phyloP scores from a whole-genome alignment of 2,888 invertebrate species.

The Drosophila multiciliata region DNA sequence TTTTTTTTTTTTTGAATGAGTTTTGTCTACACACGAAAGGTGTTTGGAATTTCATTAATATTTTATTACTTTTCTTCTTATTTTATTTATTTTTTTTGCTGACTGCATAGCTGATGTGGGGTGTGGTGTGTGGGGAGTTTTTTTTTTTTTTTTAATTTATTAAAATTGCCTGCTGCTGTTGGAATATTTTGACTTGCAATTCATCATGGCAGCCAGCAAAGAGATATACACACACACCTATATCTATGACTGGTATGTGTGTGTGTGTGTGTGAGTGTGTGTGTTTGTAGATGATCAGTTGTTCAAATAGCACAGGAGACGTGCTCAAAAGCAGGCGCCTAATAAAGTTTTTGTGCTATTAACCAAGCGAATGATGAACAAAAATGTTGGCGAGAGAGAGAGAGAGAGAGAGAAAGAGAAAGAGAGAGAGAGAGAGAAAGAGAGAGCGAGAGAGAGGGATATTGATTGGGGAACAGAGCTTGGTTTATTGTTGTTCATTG shows the following conservation, averaged over 20 bases:
- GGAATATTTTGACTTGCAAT: constrained; percentile 41
- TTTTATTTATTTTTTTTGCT: constrained; percentile 54
- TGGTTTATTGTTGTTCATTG: constrained; percentile 40
- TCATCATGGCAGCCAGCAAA: constrained; percentile 19
- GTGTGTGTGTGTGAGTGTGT: background rate
- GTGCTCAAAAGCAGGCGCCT: constrained; percentile 9
- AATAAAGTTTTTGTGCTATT: constrained; percentile 59
- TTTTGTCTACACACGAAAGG: constrained; percentile 55
- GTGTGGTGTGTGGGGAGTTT: constrained; percentile 3
- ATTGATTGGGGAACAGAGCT: background rate
- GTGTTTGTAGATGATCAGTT: constrained; percentile 36
- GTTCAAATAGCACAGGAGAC: constrained; percentile 28
- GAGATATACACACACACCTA: background rate
- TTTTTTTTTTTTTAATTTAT: constrained; percentile 72
- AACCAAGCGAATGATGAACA: constrained; percentile 44
- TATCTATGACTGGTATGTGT: background rate
- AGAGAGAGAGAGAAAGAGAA: background rate
- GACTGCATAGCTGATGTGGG: constrained; percentile 15
- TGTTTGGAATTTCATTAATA: constrained; percentile 84
- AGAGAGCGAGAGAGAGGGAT: background rate
- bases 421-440: background rate
- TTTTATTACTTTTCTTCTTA: constrained; percentile 73
- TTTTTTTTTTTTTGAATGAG: background rate
- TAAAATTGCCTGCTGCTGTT: constrained; percentile 56
- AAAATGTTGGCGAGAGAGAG: constrained; percentile 28